These are phyloP conservation scores for Pygocentrus nattereri DNA, from an alignment of 2,797 vertebrate genomes.

Conservation along the genomic window DNA sequence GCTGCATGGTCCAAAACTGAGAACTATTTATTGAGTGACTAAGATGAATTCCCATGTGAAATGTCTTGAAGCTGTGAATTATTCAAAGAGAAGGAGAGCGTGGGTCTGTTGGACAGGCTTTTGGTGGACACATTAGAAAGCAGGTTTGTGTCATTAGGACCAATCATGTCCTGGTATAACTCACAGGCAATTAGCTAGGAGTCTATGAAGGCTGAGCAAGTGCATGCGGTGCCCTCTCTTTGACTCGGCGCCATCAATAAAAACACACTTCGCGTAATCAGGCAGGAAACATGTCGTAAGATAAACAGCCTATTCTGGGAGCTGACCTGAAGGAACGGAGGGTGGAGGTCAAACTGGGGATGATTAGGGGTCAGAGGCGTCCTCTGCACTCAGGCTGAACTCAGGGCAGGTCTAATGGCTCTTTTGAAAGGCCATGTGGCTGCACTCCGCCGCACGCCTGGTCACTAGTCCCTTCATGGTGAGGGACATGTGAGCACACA, in stretches of 20 bases:
- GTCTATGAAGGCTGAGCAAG: slow-evolving; percentile 56
- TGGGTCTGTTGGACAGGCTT: slow-evolving; percentile 19
- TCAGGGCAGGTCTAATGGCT: slow-evolving; percentile 69
- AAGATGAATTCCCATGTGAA: slow-evolving; percentile 39
- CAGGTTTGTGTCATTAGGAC: slow-evolving; percentile 24
- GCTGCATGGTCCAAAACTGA: slow-evolving; percentile 30
- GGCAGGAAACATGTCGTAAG: slow-evolving; percentile 68
- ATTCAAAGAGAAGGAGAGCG: slow-evolving; percentile 24
- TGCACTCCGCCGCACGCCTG: slow-evolving; percentile 32
- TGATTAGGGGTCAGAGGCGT: slow-evolving; percentile 72
- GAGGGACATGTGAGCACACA: too few species aligned
- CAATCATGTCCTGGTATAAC: slow-evolving; percentile 37
- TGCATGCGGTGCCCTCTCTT: slow-evolving; percentile 55
- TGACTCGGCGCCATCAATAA: slow-evolving; percentile 55
- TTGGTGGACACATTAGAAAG: slow-evolving; percentile 16
- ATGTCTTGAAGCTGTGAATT: slow-evolving; percentile 34
- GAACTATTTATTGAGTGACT: slow-evolving; percentile 40
- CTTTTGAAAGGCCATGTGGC: slow-evolving; percentile 59
- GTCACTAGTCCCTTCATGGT: slow-evolving; percentile 25
- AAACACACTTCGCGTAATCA: slow-evolving; percentile 63
- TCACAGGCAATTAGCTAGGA: slow-evolving; percentile 37
- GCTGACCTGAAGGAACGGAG: slow-evolving; percentile 46
- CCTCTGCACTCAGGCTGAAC: slow-evolving; percentile 58
- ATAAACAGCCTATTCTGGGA: slow-evolving; percentile 66
- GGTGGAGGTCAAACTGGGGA: slow-evolving; percentile 63